Evolutionary conservation across 2,888 invertebrate species (phyloP).

Genomic region (Scaptomyza cyrtandrae): DNA sequence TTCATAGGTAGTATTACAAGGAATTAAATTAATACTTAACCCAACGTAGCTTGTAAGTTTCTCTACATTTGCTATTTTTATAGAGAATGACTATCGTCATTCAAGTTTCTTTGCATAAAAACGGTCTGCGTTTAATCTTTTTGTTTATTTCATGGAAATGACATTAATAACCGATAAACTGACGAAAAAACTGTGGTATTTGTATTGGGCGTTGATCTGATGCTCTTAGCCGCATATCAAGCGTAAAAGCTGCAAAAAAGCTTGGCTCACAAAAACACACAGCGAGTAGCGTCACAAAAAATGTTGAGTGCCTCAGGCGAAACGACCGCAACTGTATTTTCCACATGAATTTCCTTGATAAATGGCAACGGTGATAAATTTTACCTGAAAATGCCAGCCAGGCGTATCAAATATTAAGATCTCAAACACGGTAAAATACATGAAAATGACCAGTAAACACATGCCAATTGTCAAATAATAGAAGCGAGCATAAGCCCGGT

Average conservation of each 20-base stretch:
- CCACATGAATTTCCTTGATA: conserved; percentile 69
- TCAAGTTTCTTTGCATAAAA: conserved; percentile 20
- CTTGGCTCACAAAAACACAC: background rate
- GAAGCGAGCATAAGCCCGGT: conserved; percentile 37
- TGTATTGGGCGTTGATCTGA: conserved; percentile 22
- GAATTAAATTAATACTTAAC: background rate
- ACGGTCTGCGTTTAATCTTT: background rate
- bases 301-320: conserved; percentile 16
- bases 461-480: conserved; percentile 69
- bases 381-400: conserved; percentile 64
- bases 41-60: background rate
- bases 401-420: conserved; percentile 70
- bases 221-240: conserved; percentile 7
- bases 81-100: background rate
- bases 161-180: conserved; percentile 60
- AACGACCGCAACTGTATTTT: conserved; percentile 11
- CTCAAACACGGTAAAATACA: conserved; percentile 45
- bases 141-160: conserved; percentile 12
- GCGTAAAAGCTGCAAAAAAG: conserved; percentile 22
- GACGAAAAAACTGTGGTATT: conserved; percentile 54
- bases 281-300: conserved; percentile 4
- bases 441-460: conserved; percentile 59
- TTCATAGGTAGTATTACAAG: background rate
- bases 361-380: conserved; percentile 65
- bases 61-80: background rate